Base-by-base conservation (phyloP, 1,140 invertebrate species). In the Eueides isabella region DNA sequence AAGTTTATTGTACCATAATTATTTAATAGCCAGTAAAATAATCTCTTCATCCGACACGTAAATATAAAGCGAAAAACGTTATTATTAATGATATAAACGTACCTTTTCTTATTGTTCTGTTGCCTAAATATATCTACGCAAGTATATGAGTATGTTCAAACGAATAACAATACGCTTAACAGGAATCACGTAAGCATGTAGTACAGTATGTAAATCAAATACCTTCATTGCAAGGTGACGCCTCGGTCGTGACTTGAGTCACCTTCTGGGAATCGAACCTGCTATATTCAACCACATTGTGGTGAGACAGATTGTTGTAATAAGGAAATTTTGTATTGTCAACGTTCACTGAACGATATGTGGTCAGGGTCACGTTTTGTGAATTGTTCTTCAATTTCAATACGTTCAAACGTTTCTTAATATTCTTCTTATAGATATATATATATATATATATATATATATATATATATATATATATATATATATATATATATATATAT, bases 191-290 rank as follows among this genome's bases (percentile, higher is more conserved):
- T 30, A 33, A 26, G 29, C 48, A 26, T 69, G 67, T 69, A 28
- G 28, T 69, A 69, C 61, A 28, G 28, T 69, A 69, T 69, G 67
- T 69, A 61, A 69, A 69, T 69, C 67, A 69, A 69, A 69, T 31
- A 63, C 61, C 68, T 70, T 70, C 68, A 26, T 28, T 14, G 61
- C 68, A 63, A 70, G 68, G 68, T 70, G 67, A 69, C 23, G 48
- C 26, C 19, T 44, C 48, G 9, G 55, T 62, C 68, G 66, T 67
- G 66, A 69, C 67, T 48, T 35, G 67, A 70, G 14, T 70, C 68
- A 70, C 68, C 68, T 70, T 70, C 55, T 62, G 55, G 61, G 61
- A 70, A 70, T 70, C 68, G 68, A 70, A 70, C 68, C 28, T 48
- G 61, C 61, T 62, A 61, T 31, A 31, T 28, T 35, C 68, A 12